Conservation (phyloP, 2,113 vertebrate species). For the Urocynchramus pylzowi region DNA sequence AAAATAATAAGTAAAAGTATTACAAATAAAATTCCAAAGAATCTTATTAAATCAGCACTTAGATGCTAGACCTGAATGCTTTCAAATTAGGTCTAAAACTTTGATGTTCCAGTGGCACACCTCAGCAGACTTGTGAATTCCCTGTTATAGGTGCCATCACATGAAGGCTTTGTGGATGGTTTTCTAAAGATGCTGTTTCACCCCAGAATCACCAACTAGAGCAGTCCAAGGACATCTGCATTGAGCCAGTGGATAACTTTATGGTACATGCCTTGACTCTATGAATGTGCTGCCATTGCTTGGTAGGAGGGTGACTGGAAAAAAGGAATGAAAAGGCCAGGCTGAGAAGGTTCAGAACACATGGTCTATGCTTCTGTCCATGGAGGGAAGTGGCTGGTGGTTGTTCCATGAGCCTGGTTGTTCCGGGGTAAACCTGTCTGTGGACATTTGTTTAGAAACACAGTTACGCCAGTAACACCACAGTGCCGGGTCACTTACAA, state of each 20-base stretch:
- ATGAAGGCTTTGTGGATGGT: neutral
- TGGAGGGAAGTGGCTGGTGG: neutral
- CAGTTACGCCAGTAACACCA: neutral
- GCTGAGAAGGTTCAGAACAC: neutral
- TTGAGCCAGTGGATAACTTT: neutral
- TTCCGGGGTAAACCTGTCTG: neutral
- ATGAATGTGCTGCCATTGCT: neutral
- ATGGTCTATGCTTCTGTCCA: fast-evolving
- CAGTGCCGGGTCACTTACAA: fast-evolving
- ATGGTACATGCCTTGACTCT: fast-evolving
- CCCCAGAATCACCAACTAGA: neutral
- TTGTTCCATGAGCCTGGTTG: neutral
- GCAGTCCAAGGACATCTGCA: neutral
- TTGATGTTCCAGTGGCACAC: neutral
- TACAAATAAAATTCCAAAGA: neutral
- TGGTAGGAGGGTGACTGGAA: neutral
- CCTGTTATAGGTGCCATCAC: neutral
- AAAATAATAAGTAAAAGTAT: neutral
- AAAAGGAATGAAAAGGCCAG: neutral
- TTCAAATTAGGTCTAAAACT: neutral
- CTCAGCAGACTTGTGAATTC: neutral
- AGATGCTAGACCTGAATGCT: neutral
- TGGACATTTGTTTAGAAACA: neutral
- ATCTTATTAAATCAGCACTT: neutral
- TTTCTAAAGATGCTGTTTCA: neutral